Evolutionary conservation across 2,113 vertebrate genomes (phyloP).

Genomic region (Eretmochelys imbricata): DNA sequence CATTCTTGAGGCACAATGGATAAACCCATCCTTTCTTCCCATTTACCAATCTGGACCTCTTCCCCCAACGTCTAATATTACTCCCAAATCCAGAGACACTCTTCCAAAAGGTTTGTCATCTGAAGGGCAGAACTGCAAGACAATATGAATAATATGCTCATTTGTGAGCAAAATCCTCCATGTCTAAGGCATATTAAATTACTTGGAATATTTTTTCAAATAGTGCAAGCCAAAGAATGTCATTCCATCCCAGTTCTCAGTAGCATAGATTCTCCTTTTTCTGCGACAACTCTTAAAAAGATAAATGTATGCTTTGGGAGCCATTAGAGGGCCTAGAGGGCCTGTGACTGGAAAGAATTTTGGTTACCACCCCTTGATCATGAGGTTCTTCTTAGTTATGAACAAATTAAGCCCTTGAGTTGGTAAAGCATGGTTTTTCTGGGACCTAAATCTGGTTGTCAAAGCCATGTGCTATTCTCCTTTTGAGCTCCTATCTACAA

Average conservation of each 20-base stretch:
- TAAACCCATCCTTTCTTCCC: background rate
- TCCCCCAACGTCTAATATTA: background rate
- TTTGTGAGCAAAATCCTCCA: background rate
- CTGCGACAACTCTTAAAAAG: background rate
- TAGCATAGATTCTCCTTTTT: background rate
- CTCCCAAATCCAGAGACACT: background rate
- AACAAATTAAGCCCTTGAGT: background rate
- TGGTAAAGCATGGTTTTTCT: background rate
- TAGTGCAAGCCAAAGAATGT: background rate
- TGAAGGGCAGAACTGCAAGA: background rate
- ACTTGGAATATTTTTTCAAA: background rate
- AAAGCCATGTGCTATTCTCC: background rate
- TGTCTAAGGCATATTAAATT: background rate
- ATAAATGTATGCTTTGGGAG: background rate
- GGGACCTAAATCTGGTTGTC: background rate
- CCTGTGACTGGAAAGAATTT: background rate
- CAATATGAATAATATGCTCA: background rate
- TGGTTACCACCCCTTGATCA: background rate
- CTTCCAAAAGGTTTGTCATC: background rate
- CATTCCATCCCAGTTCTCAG: background rate
- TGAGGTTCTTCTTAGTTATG: background rate
- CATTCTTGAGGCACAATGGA: background rate
- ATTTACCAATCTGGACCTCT: background rate
- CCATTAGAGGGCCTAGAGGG: no score
- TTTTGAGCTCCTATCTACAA: background rate